phyloP scores from a whole-genome alignment of 2,113 vertebrate species.

The Dromas ardeola region DNA sequence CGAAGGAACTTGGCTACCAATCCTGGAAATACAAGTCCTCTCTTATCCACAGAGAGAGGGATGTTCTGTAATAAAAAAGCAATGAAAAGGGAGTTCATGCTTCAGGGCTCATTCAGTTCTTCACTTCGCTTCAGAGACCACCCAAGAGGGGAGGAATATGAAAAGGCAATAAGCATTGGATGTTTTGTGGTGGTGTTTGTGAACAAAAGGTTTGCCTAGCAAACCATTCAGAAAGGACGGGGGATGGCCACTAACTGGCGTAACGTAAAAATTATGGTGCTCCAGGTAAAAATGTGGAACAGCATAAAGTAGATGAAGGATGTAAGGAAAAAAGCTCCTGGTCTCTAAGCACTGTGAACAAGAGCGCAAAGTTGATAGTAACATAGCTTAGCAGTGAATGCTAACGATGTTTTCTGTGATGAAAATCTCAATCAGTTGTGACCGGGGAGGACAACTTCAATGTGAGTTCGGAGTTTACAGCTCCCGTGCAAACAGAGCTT shows the following conservation, averaged over 20 bases:
- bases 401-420: background rate
- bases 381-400: background rate
- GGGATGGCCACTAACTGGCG: too few relatives aligned
- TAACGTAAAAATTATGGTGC: background rate
- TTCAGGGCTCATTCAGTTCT: background rate
- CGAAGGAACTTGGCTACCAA: background rate
- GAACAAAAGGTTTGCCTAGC: fast-evolving
- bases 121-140: background rate
- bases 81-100: background rate
- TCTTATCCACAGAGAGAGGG: background rate
- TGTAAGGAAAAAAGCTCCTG: background rate
- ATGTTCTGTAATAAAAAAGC: background rate
- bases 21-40: background rate
- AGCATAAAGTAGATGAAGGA: background rate
- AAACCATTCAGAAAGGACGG: background rate
- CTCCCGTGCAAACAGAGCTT: background rate
- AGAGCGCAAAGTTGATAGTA: background rate
- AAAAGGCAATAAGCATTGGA: background rate
- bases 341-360: background rate
- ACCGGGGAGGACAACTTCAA: background rate
- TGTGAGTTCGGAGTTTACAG: background rate
- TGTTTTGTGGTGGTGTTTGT: background rate
- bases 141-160: background rate
- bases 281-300: background rate
- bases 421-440: background rate